phyloP scores from a whole-genome alignment of 2,113 vertebrate species.

The Ceyx melanurus region DNA sequence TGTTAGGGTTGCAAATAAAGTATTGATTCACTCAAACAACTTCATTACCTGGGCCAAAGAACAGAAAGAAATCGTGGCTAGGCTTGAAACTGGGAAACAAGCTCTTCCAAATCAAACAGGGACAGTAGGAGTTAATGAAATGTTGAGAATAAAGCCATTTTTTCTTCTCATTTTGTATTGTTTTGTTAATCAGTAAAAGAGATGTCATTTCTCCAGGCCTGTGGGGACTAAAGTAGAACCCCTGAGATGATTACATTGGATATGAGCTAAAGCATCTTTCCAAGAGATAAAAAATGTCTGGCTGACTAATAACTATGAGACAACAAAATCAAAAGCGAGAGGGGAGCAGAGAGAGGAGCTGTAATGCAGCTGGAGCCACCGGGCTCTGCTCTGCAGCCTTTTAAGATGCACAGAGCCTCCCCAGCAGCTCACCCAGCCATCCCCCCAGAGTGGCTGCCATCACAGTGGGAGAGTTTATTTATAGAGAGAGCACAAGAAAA shows the following conservation, averaged over 20 bases:
- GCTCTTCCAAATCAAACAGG: neutral
- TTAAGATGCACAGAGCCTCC: neutral
- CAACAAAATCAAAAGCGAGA: neutral
- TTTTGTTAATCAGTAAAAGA: slow-evolving; percentile 64
- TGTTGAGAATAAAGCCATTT: slow-evolving; percentile 5
- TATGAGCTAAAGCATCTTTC: slow-evolving; percentile 56
- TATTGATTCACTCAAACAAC: neutral
- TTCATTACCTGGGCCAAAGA: neutral
- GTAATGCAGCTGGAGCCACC: neutral
- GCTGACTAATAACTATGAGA: slow-evolving; percentile 63
- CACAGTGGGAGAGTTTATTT: slow-evolving; percentile 49
- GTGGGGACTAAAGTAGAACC: slow-evolving; percentile 27
- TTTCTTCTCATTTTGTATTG: slow-evolving; percentile 38
- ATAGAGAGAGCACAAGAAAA: slow-evolving; percentile 33
- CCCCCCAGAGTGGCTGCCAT: neutral
- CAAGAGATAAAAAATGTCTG: slow-evolving; percentile 71
- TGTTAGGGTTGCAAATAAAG: neutral
- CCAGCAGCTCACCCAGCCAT: neutral
- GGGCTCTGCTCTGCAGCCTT: neutral
- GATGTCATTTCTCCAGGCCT: slow-evolving; percentile 24
- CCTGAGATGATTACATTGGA: slow-evolving; percentile 62
- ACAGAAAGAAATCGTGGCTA: neutral
- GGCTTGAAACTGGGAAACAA: neutral
- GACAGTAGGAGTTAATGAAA: slow-evolving; percentile 50
- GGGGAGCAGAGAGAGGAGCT: neutral